Evolutionary conservation across 2,113 vertebrate species (phyloP), one percentile per base, ranked within the genome.

Genomic region (Leuciscus idus): DNA sequence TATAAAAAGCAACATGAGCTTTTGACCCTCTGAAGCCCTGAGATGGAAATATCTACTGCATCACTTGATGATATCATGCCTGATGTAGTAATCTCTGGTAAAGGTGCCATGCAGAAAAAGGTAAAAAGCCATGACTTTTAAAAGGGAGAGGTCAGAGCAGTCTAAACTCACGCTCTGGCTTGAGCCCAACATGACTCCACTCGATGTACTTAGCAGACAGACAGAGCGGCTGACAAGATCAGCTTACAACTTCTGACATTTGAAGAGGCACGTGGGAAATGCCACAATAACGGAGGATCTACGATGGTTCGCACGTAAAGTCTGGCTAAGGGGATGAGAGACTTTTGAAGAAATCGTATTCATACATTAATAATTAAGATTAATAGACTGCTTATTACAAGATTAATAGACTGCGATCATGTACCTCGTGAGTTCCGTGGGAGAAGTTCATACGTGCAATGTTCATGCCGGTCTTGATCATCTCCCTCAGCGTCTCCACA

Each of bases 391-490:
- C 26, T 30, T 39, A 39, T 39, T 39, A 6, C 36, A 76, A 76
- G 46, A 52, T 57, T 39, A 23, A 23, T 23, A 23, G 33, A 39
- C 6, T 2, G n/a, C 48, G 74, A 74, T 62, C 8, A 59, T 90
- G 92, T 87, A 99, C 98, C 94, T 99, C 98, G 0, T 99, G 98
- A 87, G 96, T 96, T 87, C 98, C 98, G 0, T 99, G 98, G 88
- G 98, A 99, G 95, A 99, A 99, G 95, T 99, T 99, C 93, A 99
- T 92, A 87, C 98, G 97, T 85, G 98, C 97, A 92, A 99, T 94
- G 36, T 99, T 99, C 98, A 99, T 99, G 90, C 98, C 98, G 92
- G 97, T 92, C 90, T 97, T 98, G 93, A 99, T 99, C 98, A 99
- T 99, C 92, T 99, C 95, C 93, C 96, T 97, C 92, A 96, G 86